These are phyloP conservation scores for Deroptyus accipitrinus DNA, from an alignment of 2,113 vertebrate species.

Conservation along the genomic window DNA sequence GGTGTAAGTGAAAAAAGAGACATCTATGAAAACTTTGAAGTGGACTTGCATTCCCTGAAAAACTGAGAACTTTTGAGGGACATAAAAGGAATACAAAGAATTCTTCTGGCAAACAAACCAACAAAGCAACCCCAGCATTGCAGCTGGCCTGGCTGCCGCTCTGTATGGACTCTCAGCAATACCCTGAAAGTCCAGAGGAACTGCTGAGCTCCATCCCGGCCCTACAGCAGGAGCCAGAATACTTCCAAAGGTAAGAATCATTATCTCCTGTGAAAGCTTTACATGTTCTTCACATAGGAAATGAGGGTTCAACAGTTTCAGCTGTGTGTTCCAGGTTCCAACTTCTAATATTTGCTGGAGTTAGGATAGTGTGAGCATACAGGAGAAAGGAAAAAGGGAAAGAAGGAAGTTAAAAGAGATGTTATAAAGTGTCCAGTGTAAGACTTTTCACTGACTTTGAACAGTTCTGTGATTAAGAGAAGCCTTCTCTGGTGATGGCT, in stretches of 20 bases:
- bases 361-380: not conserved
- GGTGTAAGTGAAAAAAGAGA: not conserved
- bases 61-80: not conserved
- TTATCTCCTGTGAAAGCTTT: not conserved
- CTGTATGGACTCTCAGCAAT: not conserved
- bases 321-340: not conserved
- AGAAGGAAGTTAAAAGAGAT: not conserved
- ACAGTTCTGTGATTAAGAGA: not conserved
- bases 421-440: not conserved
- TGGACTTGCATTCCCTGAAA: not conserved
- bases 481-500: not conserved
- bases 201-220: not conserved
- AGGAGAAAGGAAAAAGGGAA: not conserved
- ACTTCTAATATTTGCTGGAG: not conserved
- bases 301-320: not conserved
- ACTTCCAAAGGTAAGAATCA: not conserved
- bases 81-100: not conserved
- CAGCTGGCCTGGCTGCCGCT: not conserved
- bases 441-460: not conserved
- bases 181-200: not conserved
- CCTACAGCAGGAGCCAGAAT: not conserved
- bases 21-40: not conserved
- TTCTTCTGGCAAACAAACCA: not conserved
- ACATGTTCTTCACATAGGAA: rapidly evolving
- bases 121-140: not conserved